These are phyloP conservation scores for Seladonia tumulorum DNA, from an alignment of 2,888 invertebrate genomes.

Conservation along the genomic window DNA sequence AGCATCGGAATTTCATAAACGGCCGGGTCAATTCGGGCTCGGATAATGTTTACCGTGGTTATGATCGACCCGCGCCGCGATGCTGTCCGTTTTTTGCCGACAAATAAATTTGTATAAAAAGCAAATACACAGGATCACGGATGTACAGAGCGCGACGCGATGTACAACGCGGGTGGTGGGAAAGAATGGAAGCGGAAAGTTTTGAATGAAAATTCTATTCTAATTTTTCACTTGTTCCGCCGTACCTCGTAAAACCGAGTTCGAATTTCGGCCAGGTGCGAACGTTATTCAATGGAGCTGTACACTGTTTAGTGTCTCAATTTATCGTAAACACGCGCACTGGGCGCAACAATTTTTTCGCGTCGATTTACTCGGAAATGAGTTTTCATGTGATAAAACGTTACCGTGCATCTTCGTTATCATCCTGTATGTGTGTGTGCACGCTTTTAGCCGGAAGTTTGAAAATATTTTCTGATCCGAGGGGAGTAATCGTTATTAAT, in stretches of 20 bases:
- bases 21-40: conserved; percentile 34
- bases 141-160: not conserved
- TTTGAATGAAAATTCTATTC: not conserved
- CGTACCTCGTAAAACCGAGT: not conserved
- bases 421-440: not conserved
- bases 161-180: too few relatives aligned
- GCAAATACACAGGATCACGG: not conserved
- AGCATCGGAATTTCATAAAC: conserved; percentile 67
- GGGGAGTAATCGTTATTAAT: not conserved
- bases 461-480: not conserved
- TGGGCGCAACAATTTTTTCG: not conserved
- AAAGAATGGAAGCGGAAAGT: too few relatives aligned
- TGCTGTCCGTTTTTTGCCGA: not conserved
- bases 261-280: not conserved
- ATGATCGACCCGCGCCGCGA: not conserved
- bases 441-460: not conserved
- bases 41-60: conserved; percentile 30
- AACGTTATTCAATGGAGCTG: not conserved
- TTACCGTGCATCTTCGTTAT: not conserved
- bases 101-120: not conserved
- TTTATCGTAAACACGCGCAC: not conserved
- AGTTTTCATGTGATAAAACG: not conserved
- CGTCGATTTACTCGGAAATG: not conserved
- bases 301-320: not conserved
- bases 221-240: not conserved